Base-by-base conservation (phyloP, 1,140 invertebrate genomes). In the Aphidius gifuensis region DNA sequence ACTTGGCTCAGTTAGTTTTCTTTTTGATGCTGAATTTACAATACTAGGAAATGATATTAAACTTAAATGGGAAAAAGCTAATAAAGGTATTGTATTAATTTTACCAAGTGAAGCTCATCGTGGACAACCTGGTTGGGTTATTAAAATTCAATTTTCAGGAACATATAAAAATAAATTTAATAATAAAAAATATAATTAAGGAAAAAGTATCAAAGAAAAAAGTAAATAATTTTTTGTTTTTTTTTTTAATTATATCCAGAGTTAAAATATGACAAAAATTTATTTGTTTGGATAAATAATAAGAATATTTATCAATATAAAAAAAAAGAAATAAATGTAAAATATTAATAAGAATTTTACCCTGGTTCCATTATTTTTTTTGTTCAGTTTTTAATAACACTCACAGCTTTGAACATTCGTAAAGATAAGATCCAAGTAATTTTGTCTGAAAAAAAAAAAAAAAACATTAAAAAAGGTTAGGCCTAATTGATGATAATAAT, bases 361-460 rank as follows among this genome's bases (percentile, higher is more conserved):
- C 53, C 58, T 39, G 56, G 58, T 54, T 62, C 38, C 53, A 51
- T 6, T 32, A 1, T 32, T 32, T 3, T 32, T 32, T 32, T 32
- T 1, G 4, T 32, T 32, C 16, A 16, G 4, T 32, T 32, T 32
- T 32, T 32, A 32, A 32, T 32, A 32, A 32, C 23, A 32, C 23
- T 72, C 67, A 72, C 11, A 89, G 74, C 69, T 87, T 85, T 44
- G 86, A 84, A 16, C 93, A 85, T 83, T 96, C 92, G 69, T 88
- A 87, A 16, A 94, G 76, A 76, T 96, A 96, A 32, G 92, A 90
- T 23, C 89, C 92, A 65, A 96, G 83, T 46, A 94, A 75, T 82
- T 95, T 94, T 5, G 91, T 91, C 92, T 94, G 82, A 64, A 87
- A 89, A 71, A 70, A 79, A 76, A 76, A 70, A 71, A 71, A 70